phyloP scores from a whole-genome alignment of 2,113 vertebrate genomes.

The Furnarius figulus region DNA sequence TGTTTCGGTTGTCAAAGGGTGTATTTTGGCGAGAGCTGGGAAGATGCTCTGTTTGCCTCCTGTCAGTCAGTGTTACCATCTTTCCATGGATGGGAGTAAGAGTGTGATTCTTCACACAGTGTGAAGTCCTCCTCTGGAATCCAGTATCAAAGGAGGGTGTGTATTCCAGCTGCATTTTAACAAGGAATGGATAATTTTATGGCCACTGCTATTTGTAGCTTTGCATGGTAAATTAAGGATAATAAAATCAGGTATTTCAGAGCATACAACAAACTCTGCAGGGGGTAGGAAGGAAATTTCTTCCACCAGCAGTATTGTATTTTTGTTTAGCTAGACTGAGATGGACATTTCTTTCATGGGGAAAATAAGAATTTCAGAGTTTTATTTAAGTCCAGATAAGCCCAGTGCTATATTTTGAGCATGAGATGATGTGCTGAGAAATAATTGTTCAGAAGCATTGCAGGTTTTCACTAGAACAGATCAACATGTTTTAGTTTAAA shows the following conservation, averaged over 20 bases:
- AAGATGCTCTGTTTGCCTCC: not conserved
- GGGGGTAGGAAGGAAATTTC: not conserved
- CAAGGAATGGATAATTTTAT: not conserved
- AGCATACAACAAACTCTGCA: not conserved
- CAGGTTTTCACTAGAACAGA: not conserved
- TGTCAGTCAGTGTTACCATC: not conserved
- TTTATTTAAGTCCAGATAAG: not conserved
- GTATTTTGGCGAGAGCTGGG: not conserved
- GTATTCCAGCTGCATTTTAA: constrained; percentile 25
- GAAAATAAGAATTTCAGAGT: not conserved
- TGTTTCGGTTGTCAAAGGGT: not conserved
- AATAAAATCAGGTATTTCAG: constrained; percentile 21
- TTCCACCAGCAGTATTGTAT: not conserved
- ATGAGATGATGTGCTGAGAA: not conserved
- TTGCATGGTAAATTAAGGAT: constrained; percentile 36
- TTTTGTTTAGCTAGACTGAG: not conserved
- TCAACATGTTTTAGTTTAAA: rapidly evolving
- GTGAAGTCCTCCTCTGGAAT: not conserved
- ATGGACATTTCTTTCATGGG: not conserved
- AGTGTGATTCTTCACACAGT: not conserved
- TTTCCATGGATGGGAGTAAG: not conserved
- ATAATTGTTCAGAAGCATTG: not conserved
- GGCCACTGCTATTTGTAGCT: constrained; percentile 20
- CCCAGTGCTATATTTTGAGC: not conserved
- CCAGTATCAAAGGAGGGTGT: not conserved